Evolutionary conservation across 2,113 vertebrate genomes (phyloP), one percentile per base, ranked within the genome.

Genomic region (Oncorhynchus mykiss): DNA sequence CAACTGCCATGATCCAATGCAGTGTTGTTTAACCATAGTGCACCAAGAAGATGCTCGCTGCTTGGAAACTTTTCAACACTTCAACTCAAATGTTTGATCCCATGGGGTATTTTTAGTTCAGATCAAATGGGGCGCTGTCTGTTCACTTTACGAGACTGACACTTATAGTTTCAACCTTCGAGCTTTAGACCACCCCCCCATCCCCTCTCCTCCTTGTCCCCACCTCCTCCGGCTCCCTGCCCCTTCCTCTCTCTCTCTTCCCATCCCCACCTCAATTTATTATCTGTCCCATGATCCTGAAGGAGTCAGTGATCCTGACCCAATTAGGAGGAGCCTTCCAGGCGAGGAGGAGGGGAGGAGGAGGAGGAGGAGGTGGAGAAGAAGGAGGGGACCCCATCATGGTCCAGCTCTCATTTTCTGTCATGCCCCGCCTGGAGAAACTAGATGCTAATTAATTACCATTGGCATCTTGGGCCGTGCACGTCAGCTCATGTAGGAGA

Each of bases 401-500:
- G 92, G 87, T 93, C 94, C 89, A 90, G 93, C 93, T 93, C 91
- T 90, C 87, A 91, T 92, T 94, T 96, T 94, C 93, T 95, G 95
- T 95, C 94, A 93, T 94, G 93, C 92, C 92, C 92, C 91, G 94
- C 93, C 45, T 70, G 34, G 22, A 25, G 94, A 95, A 96, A 95
- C 94, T 90, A 96, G 94, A 95, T 94, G 94, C 92, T 96, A 96
- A 96, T 96, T 96, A 96, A 96, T 96, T 96, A 96, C 92, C 93
- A 91, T 92, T 95, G 95, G 94, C 94, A 96, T 95, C 93, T 94
- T 96, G 93, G 93, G 92, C 91, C 90, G 89, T 89, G 92, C 92
- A 92, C 92, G 92, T 95, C 94, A 94, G 91, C 93, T 94, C 92
- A 90, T 91, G 93, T 93, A 93, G 92, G 91, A 90, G 90, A 70